These are phyloP conservation scores for Chrysotoxum bicinctum DNA, from an alignment of 2,888 invertebrate genomes.

Conservation along the genomic window DNA sequence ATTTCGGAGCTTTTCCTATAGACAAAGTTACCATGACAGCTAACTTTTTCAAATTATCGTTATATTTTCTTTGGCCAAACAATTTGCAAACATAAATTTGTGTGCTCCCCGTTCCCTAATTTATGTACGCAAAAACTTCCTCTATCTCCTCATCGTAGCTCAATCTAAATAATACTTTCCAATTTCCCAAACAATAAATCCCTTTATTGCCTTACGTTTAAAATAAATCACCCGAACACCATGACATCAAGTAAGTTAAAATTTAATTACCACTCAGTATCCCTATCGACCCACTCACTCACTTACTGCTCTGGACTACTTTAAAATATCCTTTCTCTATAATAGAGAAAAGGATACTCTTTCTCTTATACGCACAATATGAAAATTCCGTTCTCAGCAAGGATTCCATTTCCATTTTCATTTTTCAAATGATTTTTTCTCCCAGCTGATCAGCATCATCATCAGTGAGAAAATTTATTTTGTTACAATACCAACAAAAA, in stretches of 20 bases:
- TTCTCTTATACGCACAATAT: conserved; percentile 39
- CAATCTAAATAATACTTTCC: conserved; percentile 38
- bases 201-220: conserved; percentile 45
- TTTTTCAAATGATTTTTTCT: conserved; percentile 24
- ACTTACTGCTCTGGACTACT: conserved; percentile 8
- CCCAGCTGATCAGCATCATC: conserved; percentile 62
- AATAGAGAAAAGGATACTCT: not conserved
- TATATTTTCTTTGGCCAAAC: not conserved
- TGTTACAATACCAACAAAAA: conserved; percentile 15
- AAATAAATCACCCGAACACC: conserved; percentile 38
- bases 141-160: conserved; percentile 10
- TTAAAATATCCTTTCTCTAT: conserved; percentile 38
- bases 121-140: not conserved
- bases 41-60: conserved; percentile 11
- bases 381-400: conserved; percentile 44
- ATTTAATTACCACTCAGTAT: conserved; percentile 51
- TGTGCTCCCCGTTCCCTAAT: not conserved
- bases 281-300: conserved; percentile 42
- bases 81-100: conserved; percentile 17
- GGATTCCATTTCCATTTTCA: conserved; percentile 37
- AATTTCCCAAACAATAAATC: conserved; percentile 41
- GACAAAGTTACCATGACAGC: not conserved
- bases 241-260: conserved; percentile 39
- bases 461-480: conserved; percentile 10
- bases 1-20: not conserved